phyloP scores from a whole-genome alignment of 2,797 vertebrate genomes.

The Pseudochaenichthys georgianus region DNA sequence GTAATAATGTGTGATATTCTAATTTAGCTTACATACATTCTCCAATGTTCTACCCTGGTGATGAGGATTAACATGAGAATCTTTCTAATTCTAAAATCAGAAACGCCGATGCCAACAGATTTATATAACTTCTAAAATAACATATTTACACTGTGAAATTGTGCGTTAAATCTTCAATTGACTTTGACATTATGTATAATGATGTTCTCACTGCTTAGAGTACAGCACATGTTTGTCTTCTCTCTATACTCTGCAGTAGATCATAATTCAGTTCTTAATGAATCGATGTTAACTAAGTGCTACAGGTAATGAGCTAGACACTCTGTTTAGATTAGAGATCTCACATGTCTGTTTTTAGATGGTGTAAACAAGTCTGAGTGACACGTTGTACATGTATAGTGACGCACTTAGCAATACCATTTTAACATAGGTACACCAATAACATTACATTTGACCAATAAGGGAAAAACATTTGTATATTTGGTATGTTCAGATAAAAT shows the following conservation, averaged over 20 bases:
- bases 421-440: too few species aligned
- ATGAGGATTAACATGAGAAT: conserved; percentile 18
- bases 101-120: conserved; percentile 26
- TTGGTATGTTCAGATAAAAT: too few species aligned
- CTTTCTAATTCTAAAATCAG: conserved; percentile 10
- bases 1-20: background rate
- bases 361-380: background rate
- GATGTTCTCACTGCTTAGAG: conserved; percentile 13
- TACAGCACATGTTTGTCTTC: conserved; percentile 11
- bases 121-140: conserved; percentile 2
- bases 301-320: background rate
- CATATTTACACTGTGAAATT: conserved; percentile 34
- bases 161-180: conserved; percentile 29
- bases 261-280: background rate
- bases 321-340: background rate
- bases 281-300: background rate
- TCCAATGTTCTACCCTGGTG: background rate
- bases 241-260: background rate
- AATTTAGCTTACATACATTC: conserved; percentile 1
- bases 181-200: conserved; percentile 16
- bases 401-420: background rate
- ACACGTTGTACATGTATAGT: background rate
- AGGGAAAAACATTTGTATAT: too few species aligned
- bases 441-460: too few species aligned
- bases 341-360: background rate